Base-by-base conservation (phyloP, 2,113 vertebrate genomes). In the Psophia crepitans region DNA sequence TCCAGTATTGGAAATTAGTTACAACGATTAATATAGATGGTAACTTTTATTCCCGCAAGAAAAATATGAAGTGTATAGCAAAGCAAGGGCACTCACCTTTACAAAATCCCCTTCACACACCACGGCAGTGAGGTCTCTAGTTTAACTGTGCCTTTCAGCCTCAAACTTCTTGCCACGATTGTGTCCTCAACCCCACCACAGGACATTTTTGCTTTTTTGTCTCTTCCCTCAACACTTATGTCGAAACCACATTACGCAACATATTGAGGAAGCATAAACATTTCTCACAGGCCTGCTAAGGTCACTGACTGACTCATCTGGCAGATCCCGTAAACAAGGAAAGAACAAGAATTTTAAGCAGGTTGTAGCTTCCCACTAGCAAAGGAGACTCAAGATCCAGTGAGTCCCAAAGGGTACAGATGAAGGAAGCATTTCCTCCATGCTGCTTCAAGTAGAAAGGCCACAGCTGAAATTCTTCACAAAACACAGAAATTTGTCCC, bases 21-120 rank as follows among this genome's bases (percentile, higher is more conserved):
- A n/a, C 0, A 1, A 43, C 18, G 1, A 0, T 58, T 82, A 39
- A 5, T 28, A 33, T 14, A 69, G 64, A 39, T 6, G 3, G n/a
- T 8, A 53, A 48, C 32, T 77, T 63, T 28, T 28, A 68, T 19
- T 91, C 39, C 43, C 54, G 27, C 23, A 57, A 65, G n/a, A 18
- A 48, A 73, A 56, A 24, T 41, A 15, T 11, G 27, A 51, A 51
- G 21, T 15, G 2, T 11, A 84, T 9, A 56, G 26, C 6, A 35
- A 54, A 35, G 21, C 20, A 30, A 30, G 7, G 26, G 10, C 22
- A 32, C 58, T 33, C 3, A 12, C 11, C 57, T 61, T 65, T 56
- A 54, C 20, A 4, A 37, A 68, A n/a, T 13, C 14, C 16, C 33
- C 26, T 76, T 78, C 16, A 5, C 39, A 26, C 51, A 4, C 14